Base-by-base conservation (phyloP, 2,888 invertebrate genomes). In the Melinopterus prodromus region DNA sequence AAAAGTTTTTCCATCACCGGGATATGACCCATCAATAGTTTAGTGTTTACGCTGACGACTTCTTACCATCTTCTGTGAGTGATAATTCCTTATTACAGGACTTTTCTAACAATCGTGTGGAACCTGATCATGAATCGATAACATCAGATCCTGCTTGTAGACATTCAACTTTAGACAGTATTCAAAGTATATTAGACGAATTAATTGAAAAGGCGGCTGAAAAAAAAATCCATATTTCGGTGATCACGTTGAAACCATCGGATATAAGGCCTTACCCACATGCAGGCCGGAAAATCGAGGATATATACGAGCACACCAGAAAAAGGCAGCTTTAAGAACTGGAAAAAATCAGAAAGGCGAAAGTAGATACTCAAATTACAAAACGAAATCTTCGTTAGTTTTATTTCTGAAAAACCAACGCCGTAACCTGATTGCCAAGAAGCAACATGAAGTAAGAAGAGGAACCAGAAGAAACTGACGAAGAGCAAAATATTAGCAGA, bases 291-390 rank as follows among this genome's bases (percentile, higher is more conserved):
- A n/a, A 72, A 72, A 35, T 72, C 72, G 12, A n/a, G 72, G 35
- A 72, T 72, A n/a, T 72, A 72, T 16, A 72, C 72, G 4, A 72
- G 72, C 16, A 72, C 72, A 16, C 72, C 72, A 12, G 72, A 72
- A 16, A 72, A 72, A 72, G 12, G 4, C 16, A 72, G 35, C 12
- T 72, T 16, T n/a, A 72, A 16, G 35, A 72, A 16, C 16, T 72
- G 35, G 72, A n/a, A 16, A 35, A 72, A 72, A 16, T 35, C 16
- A 16, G 72, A 35, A 16, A 72, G 35, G 16, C 35, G 16, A 72
- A 16, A 16, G 12, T 72, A 72, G 71, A 38, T 38, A 38, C 38
- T 38, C 38, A 38, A 38, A 38, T 38, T 38, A 38, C 38, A 38
- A 38, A 38, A 38, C 38, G 38, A 38, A 38, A 38, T 38, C 38